Conservation (phyloP, 2,797 vertebrate genomes). For the Sorex maritimensis region DNA sequence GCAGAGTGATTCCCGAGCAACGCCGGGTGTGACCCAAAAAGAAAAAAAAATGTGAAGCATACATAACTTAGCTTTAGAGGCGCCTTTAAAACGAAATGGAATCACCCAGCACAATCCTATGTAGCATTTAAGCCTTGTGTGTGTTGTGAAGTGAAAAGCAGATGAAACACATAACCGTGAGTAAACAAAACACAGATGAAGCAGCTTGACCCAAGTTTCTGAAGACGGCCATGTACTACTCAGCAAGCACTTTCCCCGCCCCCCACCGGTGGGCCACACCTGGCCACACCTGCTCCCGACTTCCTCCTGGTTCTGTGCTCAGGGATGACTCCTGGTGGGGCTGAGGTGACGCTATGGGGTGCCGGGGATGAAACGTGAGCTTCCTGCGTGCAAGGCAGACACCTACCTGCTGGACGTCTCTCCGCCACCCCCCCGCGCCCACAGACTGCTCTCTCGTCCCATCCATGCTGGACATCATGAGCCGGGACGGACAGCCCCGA, state of each 20-base stretch:
- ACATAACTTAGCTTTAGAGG: not conserved
- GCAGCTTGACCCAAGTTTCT: not conserved
- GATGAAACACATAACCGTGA: constrained; percentile 3
- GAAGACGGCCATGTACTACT: constrained; percentile 7
- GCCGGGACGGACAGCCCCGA: not conserved
- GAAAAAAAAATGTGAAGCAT: not conserved
- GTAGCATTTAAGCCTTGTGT: constrained; percentile 37
- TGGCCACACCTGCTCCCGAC: no score
- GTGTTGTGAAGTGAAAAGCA: constrained; percentile 46
- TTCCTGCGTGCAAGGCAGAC: no score
- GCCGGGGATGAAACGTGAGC: no score
- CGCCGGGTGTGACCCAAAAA: no score
- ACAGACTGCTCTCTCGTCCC: no score
- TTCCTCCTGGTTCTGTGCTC: no score
- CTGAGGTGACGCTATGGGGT: no score
- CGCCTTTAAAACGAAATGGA: constrained; percentile 1
- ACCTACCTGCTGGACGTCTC: no score
- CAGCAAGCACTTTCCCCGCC: constrained; percentile 33
- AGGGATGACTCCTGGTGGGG: no score
- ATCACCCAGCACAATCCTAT: not conserved
- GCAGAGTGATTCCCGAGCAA: no score
- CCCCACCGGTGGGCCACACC: not conserved
- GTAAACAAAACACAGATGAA: constrained; percentile 59
- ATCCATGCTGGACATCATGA: not conserved
- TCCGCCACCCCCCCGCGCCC: no score